Conservation (phyloP, 2,888 invertebrate genomes). For the Cephalotes varians region DNA sequence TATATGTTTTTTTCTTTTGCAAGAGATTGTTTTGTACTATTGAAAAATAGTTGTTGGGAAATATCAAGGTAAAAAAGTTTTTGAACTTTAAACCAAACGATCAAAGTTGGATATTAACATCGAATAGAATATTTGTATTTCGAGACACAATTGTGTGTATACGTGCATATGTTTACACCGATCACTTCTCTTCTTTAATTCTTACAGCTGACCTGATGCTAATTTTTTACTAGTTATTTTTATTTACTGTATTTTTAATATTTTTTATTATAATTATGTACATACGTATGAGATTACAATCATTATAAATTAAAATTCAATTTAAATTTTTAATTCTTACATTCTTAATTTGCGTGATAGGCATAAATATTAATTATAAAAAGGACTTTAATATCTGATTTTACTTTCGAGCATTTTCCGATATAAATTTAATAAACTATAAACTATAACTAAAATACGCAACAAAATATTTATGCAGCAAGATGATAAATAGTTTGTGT, state of each 20-base stretch:
- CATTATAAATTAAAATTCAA: slow-evolving; percentile 9
- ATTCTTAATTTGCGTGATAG: not conserved
- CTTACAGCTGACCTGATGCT: not conserved
- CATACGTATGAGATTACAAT: too few relatives aligned
- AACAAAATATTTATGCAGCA: not conserved
- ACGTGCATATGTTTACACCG: not conserved
- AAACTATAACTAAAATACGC: not conserved
- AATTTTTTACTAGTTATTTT: not conserved
- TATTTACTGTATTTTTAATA: not conserved
- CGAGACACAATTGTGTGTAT: not conserved
- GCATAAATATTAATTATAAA: not conserved
- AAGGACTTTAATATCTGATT: not conserved
- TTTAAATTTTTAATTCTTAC: not conserved
- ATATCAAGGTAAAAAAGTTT: not conserved
- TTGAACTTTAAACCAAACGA: too few relatives aligned
- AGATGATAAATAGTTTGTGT: not conserved
- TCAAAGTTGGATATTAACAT: not conserved
- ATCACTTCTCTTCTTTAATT: not conserved
- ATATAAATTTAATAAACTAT: not conserved
- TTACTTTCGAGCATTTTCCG: not conserved
- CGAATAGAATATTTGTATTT: not conserved
- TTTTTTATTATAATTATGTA: not conserved
- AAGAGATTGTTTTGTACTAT: not conserved
- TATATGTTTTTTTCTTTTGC: not conserved
- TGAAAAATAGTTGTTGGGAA: not conserved